These are phyloP conservation scores for Catagonus wagneri DNA, from an alignment of 2,113 vertebrate genomes.

Conservation along the genomic window DNA sequence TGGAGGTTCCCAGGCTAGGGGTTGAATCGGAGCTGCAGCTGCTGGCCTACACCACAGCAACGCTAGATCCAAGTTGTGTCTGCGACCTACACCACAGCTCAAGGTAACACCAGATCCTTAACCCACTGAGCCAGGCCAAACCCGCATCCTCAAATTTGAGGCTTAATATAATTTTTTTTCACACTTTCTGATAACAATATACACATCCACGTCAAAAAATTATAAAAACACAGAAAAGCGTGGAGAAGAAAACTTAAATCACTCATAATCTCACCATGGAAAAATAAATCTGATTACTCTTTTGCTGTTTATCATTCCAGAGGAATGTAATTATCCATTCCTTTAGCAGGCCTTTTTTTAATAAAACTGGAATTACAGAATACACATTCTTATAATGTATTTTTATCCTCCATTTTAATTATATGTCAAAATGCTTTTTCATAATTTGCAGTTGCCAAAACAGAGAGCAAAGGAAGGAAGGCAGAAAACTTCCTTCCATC, in stretches of 20 bases:
- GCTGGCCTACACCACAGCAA: no score
- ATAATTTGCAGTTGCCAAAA: background rate
- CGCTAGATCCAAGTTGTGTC: no score
- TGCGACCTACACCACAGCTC: no score
- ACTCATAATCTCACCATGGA: background rate
- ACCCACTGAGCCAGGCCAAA: no score
- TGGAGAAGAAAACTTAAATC: background rate
- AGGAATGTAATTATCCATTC: background rate
- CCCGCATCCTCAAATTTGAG: background rate
- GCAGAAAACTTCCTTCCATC: background rate
- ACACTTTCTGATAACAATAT: background rate
- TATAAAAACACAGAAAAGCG: background rate
- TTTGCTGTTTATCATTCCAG: constrained; percentile 2
- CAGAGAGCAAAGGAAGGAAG: background rate
- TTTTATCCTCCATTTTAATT: background rate
- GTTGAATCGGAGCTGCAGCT: no score
- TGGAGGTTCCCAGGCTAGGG: no score
- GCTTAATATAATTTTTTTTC: background rate
- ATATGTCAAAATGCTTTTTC: background rate
- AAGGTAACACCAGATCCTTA: no score
- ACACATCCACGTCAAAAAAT: background rate
- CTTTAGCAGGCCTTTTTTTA: background rate
- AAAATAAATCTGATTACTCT: background rate
- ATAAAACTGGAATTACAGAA: constrained; percentile 10
- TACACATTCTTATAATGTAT: background rate